A percentile compares a stretch with the other conserved stretches of the same genome.
Conservation (phyloP, 2,113 vertebrate genomes). For the Noturus placidus region DNA sequence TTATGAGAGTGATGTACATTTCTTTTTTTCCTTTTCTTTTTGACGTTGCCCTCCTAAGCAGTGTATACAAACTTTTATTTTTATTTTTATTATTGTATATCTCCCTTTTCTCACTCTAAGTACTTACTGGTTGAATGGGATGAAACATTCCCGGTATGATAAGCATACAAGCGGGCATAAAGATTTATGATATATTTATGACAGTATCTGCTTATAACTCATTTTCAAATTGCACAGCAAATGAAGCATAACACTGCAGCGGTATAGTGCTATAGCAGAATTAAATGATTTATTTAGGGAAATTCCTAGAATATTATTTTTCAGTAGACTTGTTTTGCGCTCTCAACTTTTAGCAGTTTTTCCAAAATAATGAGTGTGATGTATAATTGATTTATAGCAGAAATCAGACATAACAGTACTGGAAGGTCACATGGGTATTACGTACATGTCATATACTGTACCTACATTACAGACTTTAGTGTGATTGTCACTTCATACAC, state of each 20-base stretch:
- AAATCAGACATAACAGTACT: neutral
- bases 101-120: neutral
- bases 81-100: neutral
- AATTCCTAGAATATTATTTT: neutral
- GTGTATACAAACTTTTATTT: neutral
- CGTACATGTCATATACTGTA: neutral
- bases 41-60: neutral
- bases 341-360: neutral
- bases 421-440: neutral
- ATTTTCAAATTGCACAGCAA: neutral
- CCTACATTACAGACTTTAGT: neutral
- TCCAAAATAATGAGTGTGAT: neutral
- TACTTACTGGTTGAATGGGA: neutral
- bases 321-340: neutral
- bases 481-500: neutral
- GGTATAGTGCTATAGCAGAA: neutral
- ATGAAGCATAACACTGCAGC: neutral
- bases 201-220: neutral
- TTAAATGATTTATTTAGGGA: neutral
- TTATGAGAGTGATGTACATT: neutral
- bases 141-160: neutral
- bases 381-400: neutral
- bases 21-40: neutral
- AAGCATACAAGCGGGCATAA: neutral
- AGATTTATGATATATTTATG: conserved; percentile 9